These are phyloP conservation scores for Macrobrachium rosenbergii DNA, from an alignment of 1,140 invertebrate genomes.

Conservation along the genomic window DNA sequence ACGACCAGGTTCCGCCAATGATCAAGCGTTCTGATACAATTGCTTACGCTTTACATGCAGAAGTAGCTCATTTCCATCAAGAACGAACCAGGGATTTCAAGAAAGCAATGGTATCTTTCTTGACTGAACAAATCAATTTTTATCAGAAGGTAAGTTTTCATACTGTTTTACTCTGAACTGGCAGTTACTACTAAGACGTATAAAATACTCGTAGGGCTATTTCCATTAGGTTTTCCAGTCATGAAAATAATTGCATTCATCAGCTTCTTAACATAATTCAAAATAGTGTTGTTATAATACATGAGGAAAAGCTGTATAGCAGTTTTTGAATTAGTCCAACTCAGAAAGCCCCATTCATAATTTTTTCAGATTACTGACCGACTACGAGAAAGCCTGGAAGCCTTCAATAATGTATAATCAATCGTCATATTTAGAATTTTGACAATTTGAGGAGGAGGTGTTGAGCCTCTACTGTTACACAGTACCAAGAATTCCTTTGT, in stretches of 20 bases:
- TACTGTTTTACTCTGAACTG: not conserved
- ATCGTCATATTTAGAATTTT: not conserved
- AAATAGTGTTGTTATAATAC: too few relatives aligned
- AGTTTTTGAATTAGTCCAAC: too few relatives aligned
- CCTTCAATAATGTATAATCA: constrained; percentile 51
- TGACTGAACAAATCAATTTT: constrained; percentile 91
- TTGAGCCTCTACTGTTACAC: not conserved
- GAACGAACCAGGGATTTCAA: constrained; percentile 91
- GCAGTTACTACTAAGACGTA: too few relatives aligned
- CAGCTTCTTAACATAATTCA: too few relatives aligned
- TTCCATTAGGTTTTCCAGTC: too few relatives aligned
- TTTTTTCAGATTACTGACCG: constrained; percentile 56
- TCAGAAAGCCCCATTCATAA: too few relatives aligned
- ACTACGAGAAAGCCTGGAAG: constrained; percentile 55
- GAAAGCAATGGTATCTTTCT: constrained; percentile 86
- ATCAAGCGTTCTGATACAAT: constrained; percentile 88
- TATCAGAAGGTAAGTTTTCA: constrained; percentile 79
- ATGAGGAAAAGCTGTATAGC: too few relatives aligned
- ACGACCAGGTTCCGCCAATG: constrained; percentile 83
- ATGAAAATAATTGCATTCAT: too few relatives aligned
- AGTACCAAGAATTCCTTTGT: too few relatives aligned
- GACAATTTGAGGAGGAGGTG: not conserved
- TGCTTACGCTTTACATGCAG: constrained; percentile 91
- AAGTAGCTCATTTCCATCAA: constrained; percentile 92
- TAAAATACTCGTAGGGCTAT: too few relatives aligned